These are phyloP conservation scores for Orchesella cincta DNA, from an alignment of 1,140 invertebrate species.

Conservation along the genomic window DNA sequence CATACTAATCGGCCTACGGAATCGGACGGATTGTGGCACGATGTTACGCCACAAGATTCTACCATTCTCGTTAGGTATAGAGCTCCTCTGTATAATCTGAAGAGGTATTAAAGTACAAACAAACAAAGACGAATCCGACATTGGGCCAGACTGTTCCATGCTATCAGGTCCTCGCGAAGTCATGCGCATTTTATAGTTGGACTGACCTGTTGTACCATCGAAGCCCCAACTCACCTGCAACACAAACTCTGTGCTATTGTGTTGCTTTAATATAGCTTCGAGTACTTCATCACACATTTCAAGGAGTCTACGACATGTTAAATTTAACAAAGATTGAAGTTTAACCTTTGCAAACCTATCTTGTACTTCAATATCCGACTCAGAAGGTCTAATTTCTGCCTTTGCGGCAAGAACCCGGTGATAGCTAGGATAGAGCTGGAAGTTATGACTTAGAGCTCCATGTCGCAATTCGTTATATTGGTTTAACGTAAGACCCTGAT, in stretches of 20 bases:
- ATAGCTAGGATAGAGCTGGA: not conserved
- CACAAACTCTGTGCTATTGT: not conserved
- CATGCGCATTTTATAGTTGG: conserved; percentile 2
- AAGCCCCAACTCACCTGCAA: not conserved
- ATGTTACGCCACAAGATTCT: not conserved
- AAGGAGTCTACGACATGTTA: not conserved
- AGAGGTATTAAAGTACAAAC: not conserved
- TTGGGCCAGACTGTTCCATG: not conserved
- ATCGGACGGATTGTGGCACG: not conserved
- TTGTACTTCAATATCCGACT: not conserved
- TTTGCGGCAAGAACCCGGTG: not conserved
- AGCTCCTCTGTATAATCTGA: not conserved
- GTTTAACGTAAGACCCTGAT: not conserved
- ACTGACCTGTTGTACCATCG: conserved; percentile 20
- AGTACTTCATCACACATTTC: not conserved
- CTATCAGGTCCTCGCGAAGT: not conserved
- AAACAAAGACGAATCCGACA: not conserved
- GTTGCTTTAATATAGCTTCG: not conserved
- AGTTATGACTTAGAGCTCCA: not conserved
- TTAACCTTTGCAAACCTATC: not conserved
- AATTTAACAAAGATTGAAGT: not conserved
- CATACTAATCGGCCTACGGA: not conserved
- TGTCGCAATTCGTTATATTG: not conserved
- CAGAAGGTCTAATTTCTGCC: not conserved
- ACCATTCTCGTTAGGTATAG: too few relatives aligned